Conservation (phyloP, 2,113 vertebrate genomes). For the Onychostoma macrolepis region DNA sequence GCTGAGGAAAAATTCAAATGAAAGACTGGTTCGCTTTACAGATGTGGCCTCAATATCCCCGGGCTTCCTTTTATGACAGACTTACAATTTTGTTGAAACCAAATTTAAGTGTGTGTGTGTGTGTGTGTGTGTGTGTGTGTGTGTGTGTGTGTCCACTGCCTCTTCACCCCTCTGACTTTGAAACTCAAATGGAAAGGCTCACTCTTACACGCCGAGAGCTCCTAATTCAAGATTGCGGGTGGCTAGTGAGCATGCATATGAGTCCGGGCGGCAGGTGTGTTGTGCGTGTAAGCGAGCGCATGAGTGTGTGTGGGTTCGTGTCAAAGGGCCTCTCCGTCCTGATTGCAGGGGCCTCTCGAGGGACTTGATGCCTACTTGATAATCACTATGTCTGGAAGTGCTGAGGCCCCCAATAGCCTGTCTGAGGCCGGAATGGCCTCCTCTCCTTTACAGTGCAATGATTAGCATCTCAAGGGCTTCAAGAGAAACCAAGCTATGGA, state of each 20-base stretch:
- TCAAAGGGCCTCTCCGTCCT: slow-evolving; percentile 45
- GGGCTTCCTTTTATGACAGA: slow-evolving; percentile 37
- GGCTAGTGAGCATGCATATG: slow-evolving; percentile 26
- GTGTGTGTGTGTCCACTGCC: slow-evolving; percentile 11
- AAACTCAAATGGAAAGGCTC: slow-evolving; percentile 28
- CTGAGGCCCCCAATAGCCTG: slow-evolving; percentile 28
- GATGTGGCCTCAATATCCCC: slow-evolving; percentile 30
- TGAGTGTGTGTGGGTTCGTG: slow-evolving; percentile 33
- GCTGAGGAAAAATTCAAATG: not conserved
- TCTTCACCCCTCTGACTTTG: slow-evolving; percentile 41
- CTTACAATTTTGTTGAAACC: slow-evolving; percentile 26
- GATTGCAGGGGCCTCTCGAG: slow-evolving; percentile 46
- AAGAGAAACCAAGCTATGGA: slow-evolving; percentile 20
- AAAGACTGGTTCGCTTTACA: slow-evolving; percentile 15
- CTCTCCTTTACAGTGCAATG: slow-evolving; percentile 8
- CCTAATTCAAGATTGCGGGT: slow-evolving; percentile 40
- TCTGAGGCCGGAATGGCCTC: not conserved
- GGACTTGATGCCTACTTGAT: slow-evolving; percentile 53
- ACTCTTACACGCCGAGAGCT: slow-evolving; percentile 8
- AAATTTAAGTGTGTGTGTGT: slow-evolving; percentile 17
- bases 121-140: not conserved
- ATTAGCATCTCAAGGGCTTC: slow-evolving; percentile 35
- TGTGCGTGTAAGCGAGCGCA: not conserved
- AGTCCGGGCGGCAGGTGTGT: slow-evolving; percentile 28
- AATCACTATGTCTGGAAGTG: slow-evolving; percentile 48